phyloP scores from a whole-genome alignment of 2,888 invertebrate species.

The Rhaphigaster nebulosa region DNA sequence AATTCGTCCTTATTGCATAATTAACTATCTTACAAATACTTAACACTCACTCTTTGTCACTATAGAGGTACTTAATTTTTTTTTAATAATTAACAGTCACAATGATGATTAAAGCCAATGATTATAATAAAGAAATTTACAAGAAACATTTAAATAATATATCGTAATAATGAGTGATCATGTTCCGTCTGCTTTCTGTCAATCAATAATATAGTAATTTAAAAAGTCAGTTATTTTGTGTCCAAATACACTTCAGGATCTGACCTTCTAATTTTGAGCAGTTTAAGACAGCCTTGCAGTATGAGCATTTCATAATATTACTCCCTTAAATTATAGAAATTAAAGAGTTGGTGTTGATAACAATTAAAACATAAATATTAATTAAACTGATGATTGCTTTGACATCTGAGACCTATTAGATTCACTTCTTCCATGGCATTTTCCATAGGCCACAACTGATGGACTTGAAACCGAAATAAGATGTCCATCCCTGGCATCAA shows the following conservation, averaged over 20 bases:
- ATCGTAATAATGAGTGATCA: not conserved
- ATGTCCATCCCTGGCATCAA: constrained; percentile 64
- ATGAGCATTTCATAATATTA: constrained; percentile 54
- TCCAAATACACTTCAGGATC: constrained; percentile 23
- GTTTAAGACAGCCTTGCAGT: constrained; percentile 56
- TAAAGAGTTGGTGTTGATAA: constrained; percentile 32
- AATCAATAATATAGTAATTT: constrained; percentile 23
- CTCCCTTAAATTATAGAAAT: constrained; percentile 19
- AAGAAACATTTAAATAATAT: not conserved
- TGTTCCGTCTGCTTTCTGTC: not conserved
- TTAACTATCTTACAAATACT: constrained; percentile 39
- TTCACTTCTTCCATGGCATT: constrained; percentile 60
- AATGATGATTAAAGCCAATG: constrained; percentile 54
- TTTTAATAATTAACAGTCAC: not conserved
- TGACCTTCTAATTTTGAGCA: constrained; percentile 56
- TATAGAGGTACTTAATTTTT: constrained; percentile 36
- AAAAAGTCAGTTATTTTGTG: constrained; percentile 36
- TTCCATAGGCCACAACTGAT: constrained; percentile 65
- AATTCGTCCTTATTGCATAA: constrained; percentile 55
- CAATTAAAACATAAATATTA: not conserved
- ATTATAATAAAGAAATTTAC: not conserved
- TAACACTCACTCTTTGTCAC: constrained; percentile 34
- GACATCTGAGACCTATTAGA: constrained; percentile 63
- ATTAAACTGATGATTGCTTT: constrained; percentile 65
- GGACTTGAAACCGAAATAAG: constrained; percentile 65